phyloP scores from a whole-genome alignment of 2,797 vertebrate species.

The Choloepus didactylus region DNA sequence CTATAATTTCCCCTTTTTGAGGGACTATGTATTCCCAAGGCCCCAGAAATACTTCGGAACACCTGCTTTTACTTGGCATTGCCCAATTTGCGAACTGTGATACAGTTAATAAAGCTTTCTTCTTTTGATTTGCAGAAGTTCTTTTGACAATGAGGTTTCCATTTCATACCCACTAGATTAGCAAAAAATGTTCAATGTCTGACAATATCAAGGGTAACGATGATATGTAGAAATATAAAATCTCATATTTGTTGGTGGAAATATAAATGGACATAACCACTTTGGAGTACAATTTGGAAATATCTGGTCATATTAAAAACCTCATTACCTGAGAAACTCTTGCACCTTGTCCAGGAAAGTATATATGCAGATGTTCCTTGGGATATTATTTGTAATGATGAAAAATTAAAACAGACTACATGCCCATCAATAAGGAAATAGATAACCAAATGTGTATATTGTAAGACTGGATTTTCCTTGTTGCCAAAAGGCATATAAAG shows the following conservation, averaged over 20 bases:
- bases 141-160: not conserved
- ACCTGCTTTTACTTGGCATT: no score
- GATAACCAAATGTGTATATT: not conserved
- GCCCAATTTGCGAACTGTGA: no score
- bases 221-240: slow-evolving; percentile 11
- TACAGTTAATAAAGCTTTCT: no score
- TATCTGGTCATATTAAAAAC: not conserved
- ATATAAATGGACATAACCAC: not conserved
- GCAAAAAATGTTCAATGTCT: not conserved
- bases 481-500: not conserved
- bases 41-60: no score
- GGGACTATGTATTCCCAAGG: no score
- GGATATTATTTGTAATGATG: not conserved
- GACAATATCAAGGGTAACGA: not conserved
- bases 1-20: no score
- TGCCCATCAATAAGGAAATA: not conserved
- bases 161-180: not conserved
- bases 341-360: not conserved
- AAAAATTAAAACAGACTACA: not conserved
- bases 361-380: not conserved
- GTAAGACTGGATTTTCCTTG: not conserved
- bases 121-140: no score
- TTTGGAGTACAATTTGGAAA: not conserved
- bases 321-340: not conserved
- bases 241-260: not conserved